phyloP scores from a whole-genome alignment of 2,113 vertebrate genomes.

The Percopsis transmontana region DNA sequence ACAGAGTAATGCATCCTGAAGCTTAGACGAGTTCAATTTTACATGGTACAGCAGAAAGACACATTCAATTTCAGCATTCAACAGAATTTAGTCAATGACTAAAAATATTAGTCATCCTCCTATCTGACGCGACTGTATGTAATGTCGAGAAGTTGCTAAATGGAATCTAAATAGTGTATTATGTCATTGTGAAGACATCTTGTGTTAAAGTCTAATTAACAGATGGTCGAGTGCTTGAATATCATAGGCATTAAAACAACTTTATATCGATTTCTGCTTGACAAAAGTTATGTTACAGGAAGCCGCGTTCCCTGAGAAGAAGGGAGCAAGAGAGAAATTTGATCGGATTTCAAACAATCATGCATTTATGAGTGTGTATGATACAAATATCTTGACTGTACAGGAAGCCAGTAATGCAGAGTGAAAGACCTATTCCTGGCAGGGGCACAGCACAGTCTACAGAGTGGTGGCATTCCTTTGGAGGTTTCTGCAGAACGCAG shows the following conservation, averaged over 20 bases:
- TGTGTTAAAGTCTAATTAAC: no score
- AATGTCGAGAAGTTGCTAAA: background rate
- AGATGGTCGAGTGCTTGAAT: background rate
- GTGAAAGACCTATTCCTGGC: slow-evolving; percentile 29
- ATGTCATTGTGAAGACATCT: no score
- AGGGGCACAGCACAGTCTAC: slow-evolving; percentile 21
- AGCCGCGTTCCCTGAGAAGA: background rate
- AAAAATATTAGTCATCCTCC: background rate
- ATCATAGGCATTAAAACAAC: slow-evolving; percentile 3
- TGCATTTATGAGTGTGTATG: slow-evolving; percentile 28
- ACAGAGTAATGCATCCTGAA: background rate
- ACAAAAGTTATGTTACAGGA: background rate
- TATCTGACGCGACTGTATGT: background rate
- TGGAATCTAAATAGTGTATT: background rate
- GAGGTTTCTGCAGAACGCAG: slow-evolving; percentile 32
- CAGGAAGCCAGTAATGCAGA: slow-evolving; percentile 45
- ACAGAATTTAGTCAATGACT: background rate
- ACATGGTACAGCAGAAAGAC: background rate
- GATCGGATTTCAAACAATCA: slow-evolving; percentile 15
- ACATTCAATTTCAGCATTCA: background rate
- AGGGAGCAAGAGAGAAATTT: slow-evolving; percentile 11
- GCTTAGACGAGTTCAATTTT: no score
- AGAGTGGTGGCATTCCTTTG: slow-evolving; percentile 36
- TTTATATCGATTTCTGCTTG: background rate
- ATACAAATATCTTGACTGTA: slow-evolving; percentile 44